A percentile compares a stretch with the other conserved stretches of the same genome.
These are phyloP conservation scores for Wasmannia auropunctata DNA, from an alignment of 1,140 invertebrate species.

Conservation along the genomic window DNA sequence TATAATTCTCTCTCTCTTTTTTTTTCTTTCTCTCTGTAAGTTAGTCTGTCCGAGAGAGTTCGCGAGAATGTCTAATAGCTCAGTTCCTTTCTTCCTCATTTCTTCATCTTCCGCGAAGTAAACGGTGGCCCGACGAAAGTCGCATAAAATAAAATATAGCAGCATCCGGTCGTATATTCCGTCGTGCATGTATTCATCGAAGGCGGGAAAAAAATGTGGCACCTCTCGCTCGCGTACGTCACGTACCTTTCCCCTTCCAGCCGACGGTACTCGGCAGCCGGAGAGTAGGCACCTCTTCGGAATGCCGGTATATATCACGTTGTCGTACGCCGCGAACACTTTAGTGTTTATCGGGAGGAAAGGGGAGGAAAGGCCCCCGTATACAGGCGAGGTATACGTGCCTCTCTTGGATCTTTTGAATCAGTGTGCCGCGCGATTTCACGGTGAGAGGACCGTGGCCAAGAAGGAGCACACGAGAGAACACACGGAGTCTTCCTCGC, in stretches of 20 bases:
- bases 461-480: not conserved
- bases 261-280: not conserved
- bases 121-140: conserved; percentile 50
- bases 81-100: not conserved
- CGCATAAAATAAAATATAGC: conserved; percentile 24
- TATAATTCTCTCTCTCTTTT: not conserved
- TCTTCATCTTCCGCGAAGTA: conserved; percentile 26
- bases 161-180: conserved; percentile 19
- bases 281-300: conserved; percentile 35
- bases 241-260: conserved; percentile 48
- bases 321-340: conserved; percentile 66
- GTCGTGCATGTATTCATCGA: not conserved
- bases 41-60: not conserved
- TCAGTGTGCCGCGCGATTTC: conserved; percentile 79
- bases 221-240: conserved; percentile 57
- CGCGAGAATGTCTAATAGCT: conserved; percentile 10
- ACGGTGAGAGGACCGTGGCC: conserved; percentile 65
- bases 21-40: not conserved
- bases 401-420: conserved; percentile 54
- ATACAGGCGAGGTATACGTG: too few relatives aligned
- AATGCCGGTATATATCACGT: conserved; percentile 66
- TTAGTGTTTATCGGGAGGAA: conserved; percentile 77
- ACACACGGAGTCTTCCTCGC: not conserved
- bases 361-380: conserved; percentile 77
- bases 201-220: conserved; percentile 32